Conservation (phyloP, 2,113 vertebrate species). For the Sigmodon hispidus region DNA sequence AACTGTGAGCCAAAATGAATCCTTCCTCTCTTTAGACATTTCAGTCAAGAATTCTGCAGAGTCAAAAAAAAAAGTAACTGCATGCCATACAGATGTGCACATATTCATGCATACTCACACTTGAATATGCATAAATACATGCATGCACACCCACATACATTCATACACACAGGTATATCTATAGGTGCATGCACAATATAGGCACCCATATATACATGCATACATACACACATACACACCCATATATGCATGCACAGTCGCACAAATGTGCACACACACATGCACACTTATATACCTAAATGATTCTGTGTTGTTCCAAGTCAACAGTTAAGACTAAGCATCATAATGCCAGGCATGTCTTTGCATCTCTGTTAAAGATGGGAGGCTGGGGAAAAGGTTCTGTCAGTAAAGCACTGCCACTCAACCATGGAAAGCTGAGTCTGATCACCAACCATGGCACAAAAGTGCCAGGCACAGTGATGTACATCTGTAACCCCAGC, state of each 20-base stretch:
- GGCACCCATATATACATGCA: neutral
- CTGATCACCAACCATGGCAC: neutral
- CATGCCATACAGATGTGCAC: neutral
- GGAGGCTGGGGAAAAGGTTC: too few relatives aligned
- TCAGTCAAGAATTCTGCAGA: neutral
- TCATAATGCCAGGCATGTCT: neutral
- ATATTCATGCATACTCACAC: neutral
- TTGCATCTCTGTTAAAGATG: neutral
- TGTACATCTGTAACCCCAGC: neutral
- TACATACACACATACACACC: neutral
- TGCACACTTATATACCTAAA: neutral
- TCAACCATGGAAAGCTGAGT: neutral
- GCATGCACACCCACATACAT: neutral
- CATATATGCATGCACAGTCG: neutral
- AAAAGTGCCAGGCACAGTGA: neutral
- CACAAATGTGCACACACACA: neutral
- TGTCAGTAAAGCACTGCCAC: neutral
- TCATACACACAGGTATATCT: neutral
- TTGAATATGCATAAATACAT: neutral
- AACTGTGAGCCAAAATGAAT: neutral
- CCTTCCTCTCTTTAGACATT: neutral
- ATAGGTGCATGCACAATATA: neutral
- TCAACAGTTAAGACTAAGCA: neutral
- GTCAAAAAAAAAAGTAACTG: neutral
- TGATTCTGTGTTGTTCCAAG: neutral